Evolutionary conservation across 1,140 invertebrate species (phyloP), one percentile per base, ranked within the genome.

Genomic region (Cyclargus thomasi): DNA sequence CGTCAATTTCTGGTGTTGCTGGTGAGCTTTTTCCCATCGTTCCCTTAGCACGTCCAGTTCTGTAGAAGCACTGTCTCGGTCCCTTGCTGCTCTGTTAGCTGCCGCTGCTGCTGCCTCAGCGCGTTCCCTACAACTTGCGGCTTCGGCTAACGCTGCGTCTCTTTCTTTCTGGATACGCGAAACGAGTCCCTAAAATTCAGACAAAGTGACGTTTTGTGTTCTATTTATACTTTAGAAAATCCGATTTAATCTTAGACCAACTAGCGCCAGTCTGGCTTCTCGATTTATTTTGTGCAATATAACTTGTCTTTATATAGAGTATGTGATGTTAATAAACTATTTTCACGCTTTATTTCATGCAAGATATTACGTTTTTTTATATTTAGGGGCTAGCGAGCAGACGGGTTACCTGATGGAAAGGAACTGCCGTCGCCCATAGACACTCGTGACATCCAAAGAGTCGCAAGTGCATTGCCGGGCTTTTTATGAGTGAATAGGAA

Each of bases 1-100:
- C 80, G 94, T 94, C 53, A 97, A 86, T 90, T 97, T 97, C 89
- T 96, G 95, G 78, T 96, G 95, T 74, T 94, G 93, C 75, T 93
- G 93, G 80, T 97, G 95, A 7, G 94, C 92, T 83, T 98, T 98
- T 76, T 98, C 97, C 93, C 96, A 95, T 82, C 96, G 92, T 72
- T 98, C 97, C 82, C 96, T 95, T 0, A 97, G 91, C 8, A 97
- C 92, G 67, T 98, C 96, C 62, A 97, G 86, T 88, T 98, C 97
- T 1, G 95, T 95, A 69, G 95, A 92, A 68, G 95, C 92, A 70
- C 94, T 96, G 76, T 97, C 96, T 75, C 95, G 93, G 70, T 98
- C 97, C 57, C 97, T 93, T 73, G 96, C 95, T n/a, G 94, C 93
- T 84, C 97, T 96, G 65, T 93, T 92, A 39, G 96, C 92, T 68